Conservation (phyloP, 1,140 invertebrate species). For the Cherax destructor region DNA sequence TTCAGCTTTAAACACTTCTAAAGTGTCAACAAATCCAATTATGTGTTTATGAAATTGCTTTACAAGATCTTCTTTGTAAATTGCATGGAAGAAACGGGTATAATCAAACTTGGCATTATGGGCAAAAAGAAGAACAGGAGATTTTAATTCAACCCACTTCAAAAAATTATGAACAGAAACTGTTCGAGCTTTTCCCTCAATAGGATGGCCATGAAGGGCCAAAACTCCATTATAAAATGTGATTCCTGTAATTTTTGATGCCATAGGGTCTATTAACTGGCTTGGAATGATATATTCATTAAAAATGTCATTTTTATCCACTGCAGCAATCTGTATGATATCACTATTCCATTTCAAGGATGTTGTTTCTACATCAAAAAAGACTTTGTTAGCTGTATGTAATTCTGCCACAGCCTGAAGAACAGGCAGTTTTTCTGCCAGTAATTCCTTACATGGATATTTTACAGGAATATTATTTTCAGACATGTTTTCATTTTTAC, state of each 20-base stretch:
- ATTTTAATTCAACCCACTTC: slow-evolving; percentile 11
- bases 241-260: slow-evolving; percentile 8
- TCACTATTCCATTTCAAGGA: background rate
- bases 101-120: slow-evolving; percentile 34
- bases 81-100: background rate
- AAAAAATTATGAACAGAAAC: slow-evolving; percentile 16
- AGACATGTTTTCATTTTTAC: background rate
- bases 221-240: background rate
- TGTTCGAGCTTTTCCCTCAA: background rate
- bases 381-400: background rate
- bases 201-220: background rate
- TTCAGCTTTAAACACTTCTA: background rate
- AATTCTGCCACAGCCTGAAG: background rate
- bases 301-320: slow-evolving; percentile 3
- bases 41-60: slow-evolving; percentile 12
- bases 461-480: background rate
- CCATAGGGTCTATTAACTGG: background rate
- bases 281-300: background rate
- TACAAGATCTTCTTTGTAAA: background rate
- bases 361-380: slow-evolving; percentile 34
- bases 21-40: slow-evolving; percentile 19
- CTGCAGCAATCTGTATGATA: slow-evolving; percentile 19
- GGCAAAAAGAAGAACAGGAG: slow-evolving; percentile 13
- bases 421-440: background rate
- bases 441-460: background rate